These are phyloP conservation scores for Neoaliturus tenellus DNA, from an alignment of 2,888 invertebrate species.

Conservation along the genomic window DNA sequence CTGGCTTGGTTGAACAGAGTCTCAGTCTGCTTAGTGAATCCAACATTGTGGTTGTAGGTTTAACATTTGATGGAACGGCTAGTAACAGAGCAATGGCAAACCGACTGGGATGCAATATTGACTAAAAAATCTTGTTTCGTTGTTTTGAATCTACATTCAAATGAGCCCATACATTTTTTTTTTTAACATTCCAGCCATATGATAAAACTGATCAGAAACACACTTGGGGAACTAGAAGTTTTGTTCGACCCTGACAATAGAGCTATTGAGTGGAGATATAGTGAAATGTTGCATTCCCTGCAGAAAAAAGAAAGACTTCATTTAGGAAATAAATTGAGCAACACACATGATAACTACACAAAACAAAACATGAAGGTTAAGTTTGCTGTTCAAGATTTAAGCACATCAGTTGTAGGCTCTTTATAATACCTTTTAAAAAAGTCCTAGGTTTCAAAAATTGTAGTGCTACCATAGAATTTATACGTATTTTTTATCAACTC, in stretches of 20 bases:
- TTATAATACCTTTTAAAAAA: slow-evolving; percentile 49
- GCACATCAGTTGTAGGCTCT: slow-evolving; percentile 60
- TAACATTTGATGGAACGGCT: slow-evolving; percentile 44
- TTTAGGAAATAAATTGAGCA: slow-evolving; percentile 63
- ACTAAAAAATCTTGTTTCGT: too few relatives aligned
- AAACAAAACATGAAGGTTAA: slow-evolving; percentile 65
- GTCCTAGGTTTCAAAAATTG: slow-evolving; percentile 59
- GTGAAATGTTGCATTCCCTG: slow-evolving; percentile 61
- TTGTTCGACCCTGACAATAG: slow-evolving; percentile 50
- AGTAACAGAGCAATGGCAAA: slow-evolving; percentile 45
- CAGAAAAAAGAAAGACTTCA: slow-evolving; percentile 65
- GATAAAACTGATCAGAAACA: slow-evolving; percentile 67
- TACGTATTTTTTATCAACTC: slow-evolving; percentile 28
- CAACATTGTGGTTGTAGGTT: slow-evolving; percentile 2
- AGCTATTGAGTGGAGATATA: slow-evolving; percentile 62
- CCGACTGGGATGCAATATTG: slow-evolving; percentile 26
- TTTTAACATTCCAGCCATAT: slow-evolving; percentile 65
- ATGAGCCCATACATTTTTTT: slow-evolving; percentile 46
- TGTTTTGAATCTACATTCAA: slow-evolving; percentile 42
- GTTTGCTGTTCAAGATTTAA: slow-evolving; percentile 60
- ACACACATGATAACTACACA: slow-evolving; percentile 59
- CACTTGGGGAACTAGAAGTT: slow-evolving; percentile 63
- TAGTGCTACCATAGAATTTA: slow-evolving; percentile 52
- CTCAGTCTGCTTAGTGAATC: slow-evolving; percentile 19
- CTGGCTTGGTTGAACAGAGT: slow-evolving; percentile 36